phyloP scores from a whole-genome alignment of 2,888 invertebrate species.

The Macrophya alboannulata region DNA sequence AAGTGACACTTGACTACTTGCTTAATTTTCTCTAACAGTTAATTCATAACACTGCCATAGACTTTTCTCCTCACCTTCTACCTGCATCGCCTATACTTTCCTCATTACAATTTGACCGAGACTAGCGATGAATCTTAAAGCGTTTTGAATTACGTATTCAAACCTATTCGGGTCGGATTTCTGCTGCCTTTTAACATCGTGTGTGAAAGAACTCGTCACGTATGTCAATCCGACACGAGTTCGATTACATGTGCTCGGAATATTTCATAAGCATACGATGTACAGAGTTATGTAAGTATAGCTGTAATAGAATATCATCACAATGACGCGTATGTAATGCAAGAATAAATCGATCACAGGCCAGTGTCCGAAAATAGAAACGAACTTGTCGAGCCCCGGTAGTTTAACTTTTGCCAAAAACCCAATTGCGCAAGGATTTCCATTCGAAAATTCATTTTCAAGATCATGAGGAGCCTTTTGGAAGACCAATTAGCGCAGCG shows the following conservation, averaged over 20 bases:
- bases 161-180: constrained; percentile 19
- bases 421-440: too few species aligned
- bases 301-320: neutral
- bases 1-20: too few species aligned
- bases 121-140: constrained; percentile 4
- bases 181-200: neutral
- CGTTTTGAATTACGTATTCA: neutral
- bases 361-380: neutral
- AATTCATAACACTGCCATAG: too few species aligned
- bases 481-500: neutral
- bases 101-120: neutral
- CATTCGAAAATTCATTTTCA: neutral
- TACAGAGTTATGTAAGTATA: neutral
- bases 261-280: neutral
- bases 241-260: neutral
- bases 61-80: neutral
- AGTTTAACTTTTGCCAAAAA: too few species aligned
- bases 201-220: constrained; percentile 9
- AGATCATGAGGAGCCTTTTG: neutral
- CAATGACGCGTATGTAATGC: neutral
- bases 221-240: neutral
- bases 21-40: too few species aligned
- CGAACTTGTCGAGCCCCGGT: too few species aligned
- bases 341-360: neutral
- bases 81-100: neutral